Evolutionary conservation across 2,113 vertebrate genomes (phyloP).

Genomic region (Gymnorhina tibicen): DNA sequence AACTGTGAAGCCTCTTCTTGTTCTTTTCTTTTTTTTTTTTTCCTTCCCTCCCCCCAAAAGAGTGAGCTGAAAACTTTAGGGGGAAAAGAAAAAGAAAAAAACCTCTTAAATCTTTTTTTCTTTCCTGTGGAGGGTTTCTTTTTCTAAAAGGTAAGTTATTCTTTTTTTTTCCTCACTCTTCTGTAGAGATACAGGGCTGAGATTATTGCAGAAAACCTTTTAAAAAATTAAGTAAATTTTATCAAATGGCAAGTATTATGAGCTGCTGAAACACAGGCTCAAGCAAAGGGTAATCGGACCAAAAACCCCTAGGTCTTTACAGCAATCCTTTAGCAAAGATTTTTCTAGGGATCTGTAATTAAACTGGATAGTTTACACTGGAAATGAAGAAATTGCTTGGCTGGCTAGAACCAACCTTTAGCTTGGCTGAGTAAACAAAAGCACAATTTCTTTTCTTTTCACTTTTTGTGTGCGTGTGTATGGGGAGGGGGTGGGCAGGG

Average conservation of each 20-base stretch:
- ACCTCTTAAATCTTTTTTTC: background rate
- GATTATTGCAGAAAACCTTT: conserved; percentile 67
- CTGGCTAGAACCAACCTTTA: conserved; percentile 78
- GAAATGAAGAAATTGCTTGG: conserved; percentile 80
- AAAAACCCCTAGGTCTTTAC: conserved; percentile 66
- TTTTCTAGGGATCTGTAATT: conserved; percentile 79
- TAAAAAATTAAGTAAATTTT: conserved; percentile 70
- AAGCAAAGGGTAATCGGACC: conserved; percentile 66
- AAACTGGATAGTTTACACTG: conserved; percentile 81
- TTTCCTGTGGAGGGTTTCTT: conserved; percentile 69
- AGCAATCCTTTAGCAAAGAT: conserved; percentile 78
- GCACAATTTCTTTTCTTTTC: conserved; percentile 74
- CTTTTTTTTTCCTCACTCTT: background rate
- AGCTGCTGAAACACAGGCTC: conserved; percentile 68
- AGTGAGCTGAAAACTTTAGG: conserved; percentile 67
- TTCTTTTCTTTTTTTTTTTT: background rate
- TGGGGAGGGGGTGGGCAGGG: conserved; percentile 1
- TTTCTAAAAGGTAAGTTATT: conserved; percentile 79
- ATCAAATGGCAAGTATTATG: conserved; percentile 73
- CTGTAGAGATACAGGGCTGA: conserved; percentile 34
- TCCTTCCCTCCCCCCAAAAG: background rate
- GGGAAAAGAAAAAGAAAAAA: background rate
- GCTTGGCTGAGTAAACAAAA: conserved; percentile 79
- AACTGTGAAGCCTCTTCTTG: conserved; percentile 43
- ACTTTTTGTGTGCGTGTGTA: conserved; percentile 53